Percentiles rank a stretch among this genome's conserved stretches.
These are phyloP conservation scores for Microcebus griseorufus DNA, from an alignment of 2,113 vertebrate species.

Conservation along the genomic window DNA sequence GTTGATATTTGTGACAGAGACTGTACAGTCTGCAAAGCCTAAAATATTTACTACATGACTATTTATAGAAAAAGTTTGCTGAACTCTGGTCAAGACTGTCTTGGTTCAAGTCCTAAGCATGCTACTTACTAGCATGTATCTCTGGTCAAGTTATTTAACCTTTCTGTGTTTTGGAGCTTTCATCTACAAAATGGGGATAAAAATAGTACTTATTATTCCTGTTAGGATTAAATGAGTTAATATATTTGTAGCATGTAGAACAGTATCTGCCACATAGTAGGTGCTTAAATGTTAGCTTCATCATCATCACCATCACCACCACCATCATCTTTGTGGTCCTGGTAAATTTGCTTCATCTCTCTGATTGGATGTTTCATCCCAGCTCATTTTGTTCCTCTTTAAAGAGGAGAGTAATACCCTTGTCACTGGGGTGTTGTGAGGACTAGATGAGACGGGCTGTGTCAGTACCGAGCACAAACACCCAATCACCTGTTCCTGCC, in stretches of 20 bases:
- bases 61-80: not conserved
- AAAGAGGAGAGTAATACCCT: not conserved
- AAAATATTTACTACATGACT: not conserved
- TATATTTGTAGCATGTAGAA: not conserved
- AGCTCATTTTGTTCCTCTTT: not conserved
- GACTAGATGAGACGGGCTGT: not conserved
- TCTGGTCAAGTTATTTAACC: not conserved
- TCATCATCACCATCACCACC: not conserved
- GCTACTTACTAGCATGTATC: not conserved
- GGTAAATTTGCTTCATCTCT: not conserved
- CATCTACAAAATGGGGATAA: not conserved
- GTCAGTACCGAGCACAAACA: not conserved
- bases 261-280: too few relatives aligned
- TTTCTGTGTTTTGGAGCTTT: slow-evolving; percentile 22
- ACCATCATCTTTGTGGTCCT: not conserved
- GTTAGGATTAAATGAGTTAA: not conserved
- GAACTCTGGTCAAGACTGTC: not conserved
- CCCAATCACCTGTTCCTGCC: not conserved
- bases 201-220: not conserved
- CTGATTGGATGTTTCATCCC: not conserved
- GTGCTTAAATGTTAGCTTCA: not conserved
- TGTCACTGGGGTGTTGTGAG: not conserved
- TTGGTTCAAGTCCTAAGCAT: not conserved
- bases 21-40: not conserved
- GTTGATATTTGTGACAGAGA: not conserved